Evolutionary conservation across 2,113 vertebrate species (phyloP), one percentile per base, ranked within the genome.

Genomic region (Paratilapia polleni): DNA sequence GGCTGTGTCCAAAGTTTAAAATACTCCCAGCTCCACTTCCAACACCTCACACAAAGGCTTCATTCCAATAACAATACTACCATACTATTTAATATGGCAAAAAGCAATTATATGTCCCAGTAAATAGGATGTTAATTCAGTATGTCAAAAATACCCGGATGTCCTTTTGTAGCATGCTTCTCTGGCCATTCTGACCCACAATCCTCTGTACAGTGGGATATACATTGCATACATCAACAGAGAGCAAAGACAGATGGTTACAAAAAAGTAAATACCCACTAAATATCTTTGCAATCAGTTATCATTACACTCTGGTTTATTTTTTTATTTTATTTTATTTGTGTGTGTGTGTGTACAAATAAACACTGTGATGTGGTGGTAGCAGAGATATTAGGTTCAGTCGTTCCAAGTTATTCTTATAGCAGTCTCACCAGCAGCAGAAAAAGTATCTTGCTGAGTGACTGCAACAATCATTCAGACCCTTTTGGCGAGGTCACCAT

Each of bases 121-220:
- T 12, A 49, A 73, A 73, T 17, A 49, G 41, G 36, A 36, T 36
- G 36, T 36, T 28, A 49, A 49, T 49, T 49, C 19, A 43, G 22
- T 24, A 11, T 68, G 43, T 5, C 38, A 26, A 41, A 43, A 4
- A 68, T 4, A 14, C 62, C 7, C 2, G 2, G 36, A 15, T 41
- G 36, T 20, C 0, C 20, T 64, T 64, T 47, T 68, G 38, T 47
- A 47, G 26, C 22, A 26, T 62, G 38, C 38, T 68, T 68, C 41
- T 68, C 17, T 0, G 47, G 64, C 41, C 0, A 10, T 49, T 26
- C 24, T 24, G 41, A 68, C 41, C 41, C 41, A 7, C 0, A 0
- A 26, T 19, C 52, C 19, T n/a, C 52, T 54, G 52, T 19, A 54
- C 52, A 52, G 13, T 6, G 5, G 47, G 2, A 47, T 6, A 49